Base-by-base conservation (phyloP, 2,113 vertebrate species). In the Heptranchias perlo region DNA sequence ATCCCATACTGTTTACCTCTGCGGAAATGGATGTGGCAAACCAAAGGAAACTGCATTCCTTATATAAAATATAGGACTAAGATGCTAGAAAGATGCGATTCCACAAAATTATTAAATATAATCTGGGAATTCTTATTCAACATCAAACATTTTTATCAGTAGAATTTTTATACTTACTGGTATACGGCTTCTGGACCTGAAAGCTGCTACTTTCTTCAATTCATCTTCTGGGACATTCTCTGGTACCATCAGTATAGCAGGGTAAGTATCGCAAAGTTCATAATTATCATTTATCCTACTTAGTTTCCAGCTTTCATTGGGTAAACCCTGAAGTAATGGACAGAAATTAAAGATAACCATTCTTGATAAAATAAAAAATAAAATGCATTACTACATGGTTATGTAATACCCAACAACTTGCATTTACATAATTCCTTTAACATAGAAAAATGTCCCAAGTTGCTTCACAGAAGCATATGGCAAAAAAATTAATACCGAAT, bases 231-330 rank as follows among this genome's bases (percentile, higher is more conserved):
- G 98, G 96, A 99, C 98, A 97, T 98, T 99, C 97, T 98, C 98
- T 0, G 99, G 99, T 95, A 99, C 99, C 0, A 98, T 98, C 64
- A 99, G 97, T 23, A 98, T 97, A 35, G 99, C 98, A 67, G 99
- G 99, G 96, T 99, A 99, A 0, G 99, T 99, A 96, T 99, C 99
- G 96, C 99, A 99, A 76, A 99, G 97, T 96, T 99, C 99, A 0
- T 99, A 99, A 64, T 98, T 98, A 96, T 99, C 99, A 0, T 99
- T 99, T 86, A 99, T 97, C 97, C 98, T 99, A 18, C 99, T 98
- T 96, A 99, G 96, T 97, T 99, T 99, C 99, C 99, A 99, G 97
- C 99, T 99, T 97, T 99, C 99, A 95, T 99, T 99, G 1, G 99
- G 99, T 96, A 99, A 98, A 39, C 99, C 99, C 99, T 99, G 6